A percentile compares a stretch with the other conserved stretches of the same genome.
phyloP scores from a whole-genome alignment of 2,797 vertebrate genomes.

The Diplodus puntazzo region DNA sequence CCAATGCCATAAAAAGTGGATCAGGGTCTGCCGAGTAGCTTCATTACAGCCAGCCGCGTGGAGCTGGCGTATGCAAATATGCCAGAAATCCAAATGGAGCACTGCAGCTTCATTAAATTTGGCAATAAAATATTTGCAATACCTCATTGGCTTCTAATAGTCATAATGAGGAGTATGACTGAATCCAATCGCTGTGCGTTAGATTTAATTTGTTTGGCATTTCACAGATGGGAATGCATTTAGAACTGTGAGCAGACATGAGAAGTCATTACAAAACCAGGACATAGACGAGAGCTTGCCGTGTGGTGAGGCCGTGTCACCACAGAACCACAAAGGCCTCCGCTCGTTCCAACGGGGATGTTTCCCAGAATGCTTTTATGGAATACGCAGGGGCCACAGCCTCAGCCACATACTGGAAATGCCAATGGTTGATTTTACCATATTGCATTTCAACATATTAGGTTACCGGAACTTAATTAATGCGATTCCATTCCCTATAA shows the following conservation, averaged over 20 bases:
- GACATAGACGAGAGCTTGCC: conserved; percentile 70
- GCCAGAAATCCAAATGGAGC: conserved; percentile 78
- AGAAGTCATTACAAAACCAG: conserved; percentile 80
- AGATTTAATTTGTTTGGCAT: conserved; percentile 88
- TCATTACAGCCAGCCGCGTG: conserved; percentile 63
- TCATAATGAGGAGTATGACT: conserved; percentile 85
- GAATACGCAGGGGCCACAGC: conserved; percentile 67
- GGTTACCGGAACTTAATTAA: conserved; percentile 83
- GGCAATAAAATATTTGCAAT: conserved; percentile 87
- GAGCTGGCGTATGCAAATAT: conserved; percentile 75
- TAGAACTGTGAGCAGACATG: conserved; percentile 78
- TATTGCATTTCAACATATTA: conserved; percentile 82
- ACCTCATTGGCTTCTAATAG: conserved; percentile 87
- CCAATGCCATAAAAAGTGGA: conserved; percentile 54
- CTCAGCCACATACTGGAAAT: conserved; percentile 77
- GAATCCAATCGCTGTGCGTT: conserved; percentile 83
- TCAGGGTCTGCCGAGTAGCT: conserved; percentile 62
- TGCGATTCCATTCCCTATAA: conserved; percentile 78
- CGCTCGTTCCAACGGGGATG: conserved; percentile 65
- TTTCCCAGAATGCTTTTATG: conserved; percentile 77
- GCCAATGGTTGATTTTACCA: conserved; percentile 79
- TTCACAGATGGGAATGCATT: conserved; percentile 86
- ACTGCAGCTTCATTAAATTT: conserved; percentile 87
- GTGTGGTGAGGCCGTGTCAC: conserved; percentile 73
- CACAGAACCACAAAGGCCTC: conserved; percentile 73